phyloP scores from a whole-genome alignment of 2,113 vertebrate species.

The Dicaeum eximium region DNA sequence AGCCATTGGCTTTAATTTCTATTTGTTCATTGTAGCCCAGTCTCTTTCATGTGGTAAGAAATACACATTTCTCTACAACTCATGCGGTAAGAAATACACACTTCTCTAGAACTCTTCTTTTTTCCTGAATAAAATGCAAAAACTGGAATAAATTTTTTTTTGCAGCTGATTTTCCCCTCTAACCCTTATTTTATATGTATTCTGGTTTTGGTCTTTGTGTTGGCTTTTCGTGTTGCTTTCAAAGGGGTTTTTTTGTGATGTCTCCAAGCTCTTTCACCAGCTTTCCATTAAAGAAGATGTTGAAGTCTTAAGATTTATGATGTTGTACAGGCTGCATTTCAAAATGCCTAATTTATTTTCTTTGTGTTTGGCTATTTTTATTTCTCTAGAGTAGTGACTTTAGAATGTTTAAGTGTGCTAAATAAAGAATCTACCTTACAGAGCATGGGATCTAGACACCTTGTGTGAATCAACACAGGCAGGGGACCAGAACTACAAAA shows the following conservation, averaged over 20 bases:
- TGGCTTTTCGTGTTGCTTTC: not conserved
- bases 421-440: not conserved
- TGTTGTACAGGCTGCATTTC: not conserved
- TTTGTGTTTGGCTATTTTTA: not conserved
- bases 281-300: not conserved
- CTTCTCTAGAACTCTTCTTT: not conserved
- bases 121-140: not conserved
- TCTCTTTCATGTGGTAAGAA: not conserved
- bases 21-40: not conserved
- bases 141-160: not conserved
- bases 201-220: not conserved
- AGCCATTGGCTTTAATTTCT: not conserved
- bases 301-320: not conserved
- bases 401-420: not conserved
- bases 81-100: not conserved
- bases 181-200: not conserved
- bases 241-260: not conserved
- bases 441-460: not conserved
- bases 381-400: not conserved
- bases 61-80: not conserved
- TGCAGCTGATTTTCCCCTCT: not conserved
- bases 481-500: not conserved
- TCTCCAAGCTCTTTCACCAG: not conserved
- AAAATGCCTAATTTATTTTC: not conserved
- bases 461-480: not conserved